Evolutionary conservation across 1,140 invertebrate species (phyloP), one percentile per base, ranked within the genome.

Genomic region (Rhopalosiphum padi): DNA sequence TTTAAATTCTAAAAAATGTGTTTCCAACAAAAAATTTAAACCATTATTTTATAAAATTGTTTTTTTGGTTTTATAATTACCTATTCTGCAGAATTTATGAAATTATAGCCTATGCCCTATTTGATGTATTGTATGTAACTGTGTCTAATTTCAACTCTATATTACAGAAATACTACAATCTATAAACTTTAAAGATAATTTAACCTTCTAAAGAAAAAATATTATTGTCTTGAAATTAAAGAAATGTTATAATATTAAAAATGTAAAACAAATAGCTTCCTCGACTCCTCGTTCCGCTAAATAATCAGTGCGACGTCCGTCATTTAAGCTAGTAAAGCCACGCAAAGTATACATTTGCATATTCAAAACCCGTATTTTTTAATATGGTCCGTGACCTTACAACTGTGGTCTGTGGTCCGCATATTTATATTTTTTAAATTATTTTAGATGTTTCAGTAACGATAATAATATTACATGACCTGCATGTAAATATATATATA

Each of bases 361-460:
- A 88, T 51, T 53, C 4, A 51, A 53, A 88, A 51, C 87, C 48
- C 87, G 87, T 88, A 88, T 51, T 51, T 88, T 88, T 51, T 51
- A 35, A 35, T 53, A 37, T 37, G 8, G 87, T 0, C 46, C n/a
- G 87, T 53, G 30, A 88, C 87, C 46, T 88, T 23, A 48, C 86
- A 88, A 30, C 23, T 35, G 21, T 23, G 46, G 5, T 51, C 30
- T 15, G 60, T 30, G 68, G 8, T 30, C 83, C 21, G 46, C 46
- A 51, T 88, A 88, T 88, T 35, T 22, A 46, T 15, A 46, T 18
- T n/a, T 51, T n/a, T 35, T 18, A 35, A 53, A 9, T 1, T 30
- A 88, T 51, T 88, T 88, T 88, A 87, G 41, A 86, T 86, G 18
- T 86, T 77, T 87, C 11, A 25, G 41, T n/a, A n/a, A 43, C 25